Conservation (phyloP, 23 tunicate genomes). For the Clavelina lepadiformis region DNA sequence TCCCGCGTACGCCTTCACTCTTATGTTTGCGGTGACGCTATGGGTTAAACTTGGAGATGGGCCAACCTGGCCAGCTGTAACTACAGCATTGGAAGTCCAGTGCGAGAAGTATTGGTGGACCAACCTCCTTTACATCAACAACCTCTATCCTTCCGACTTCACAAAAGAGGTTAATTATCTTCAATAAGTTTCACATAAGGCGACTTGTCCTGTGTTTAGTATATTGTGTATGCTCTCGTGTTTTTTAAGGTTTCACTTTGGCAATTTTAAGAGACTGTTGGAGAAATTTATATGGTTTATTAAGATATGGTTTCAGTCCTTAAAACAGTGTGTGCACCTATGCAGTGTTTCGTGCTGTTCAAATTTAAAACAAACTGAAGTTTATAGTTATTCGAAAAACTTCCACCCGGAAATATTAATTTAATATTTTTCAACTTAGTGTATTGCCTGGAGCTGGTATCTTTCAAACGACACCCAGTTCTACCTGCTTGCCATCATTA, state of each 20-base stretch:
- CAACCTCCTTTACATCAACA: conserved; percentile 88
- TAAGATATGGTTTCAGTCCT: too few relatives aligned
- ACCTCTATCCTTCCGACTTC: conserved; percentile 63
- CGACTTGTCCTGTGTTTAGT: too few relatives aligned
- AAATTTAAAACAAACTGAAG: not conserved
- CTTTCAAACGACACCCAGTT: conserved; percentile 94
- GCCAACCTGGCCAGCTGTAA: conserved; percentile 34
- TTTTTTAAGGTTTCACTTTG: too few relatives aligned
- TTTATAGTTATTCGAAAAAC: not conserved
- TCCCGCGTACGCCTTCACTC: conserved; percentile 50
- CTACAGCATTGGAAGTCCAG: not conserved
- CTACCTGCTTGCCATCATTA: conserved; percentile 57
- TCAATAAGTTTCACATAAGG: too few relatives aligned
- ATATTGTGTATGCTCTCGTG: too few relatives aligned
- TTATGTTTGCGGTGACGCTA: conserved; percentile 39
- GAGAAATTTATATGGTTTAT: too few relatives aligned
- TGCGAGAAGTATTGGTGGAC: conserved; percentile 89
- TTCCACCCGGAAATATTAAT: not conserved
- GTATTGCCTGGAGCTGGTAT: conserved; percentile 91
- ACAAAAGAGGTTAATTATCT: too few relatives aligned
- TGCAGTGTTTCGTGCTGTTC: too few relatives aligned
- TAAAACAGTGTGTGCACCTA: too few relatives aligned
- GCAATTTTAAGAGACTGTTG: too few relatives aligned
- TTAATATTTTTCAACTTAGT: conserved; percentile 28
- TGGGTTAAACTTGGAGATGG: conserved; percentile 59